phyloP scores from a whole-genome alignment of 1,140 invertebrate species.

The Drosophila ambigua region DNA sequence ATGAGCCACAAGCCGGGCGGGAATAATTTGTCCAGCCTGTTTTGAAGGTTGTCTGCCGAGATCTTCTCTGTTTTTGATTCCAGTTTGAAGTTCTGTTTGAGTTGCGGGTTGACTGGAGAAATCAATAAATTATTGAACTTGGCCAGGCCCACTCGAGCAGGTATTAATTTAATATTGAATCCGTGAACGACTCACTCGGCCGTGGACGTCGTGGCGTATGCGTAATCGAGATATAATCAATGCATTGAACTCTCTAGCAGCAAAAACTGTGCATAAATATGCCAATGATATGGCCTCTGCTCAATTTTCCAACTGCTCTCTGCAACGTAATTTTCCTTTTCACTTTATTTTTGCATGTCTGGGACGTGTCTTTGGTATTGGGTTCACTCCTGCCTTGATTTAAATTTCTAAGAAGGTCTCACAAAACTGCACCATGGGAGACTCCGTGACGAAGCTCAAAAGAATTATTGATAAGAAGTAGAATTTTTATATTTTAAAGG shows the following conservation, averaged over 20 bases:
- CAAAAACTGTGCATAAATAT: constrained; percentile 56
- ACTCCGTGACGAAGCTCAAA: no score
- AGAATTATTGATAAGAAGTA: no score
- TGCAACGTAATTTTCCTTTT: constrained; percentile 2
- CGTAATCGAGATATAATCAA: constrained; percentile 59
- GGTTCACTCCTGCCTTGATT: constrained; percentile 30
- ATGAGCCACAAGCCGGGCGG: constrained; percentile 30
- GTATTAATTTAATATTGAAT: constrained; percentile 61
- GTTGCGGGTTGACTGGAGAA: constrained; percentile 8
- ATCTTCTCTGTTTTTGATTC: constrained; percentile 39
- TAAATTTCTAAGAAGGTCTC: constrained; percentile 49
- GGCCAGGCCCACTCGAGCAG: constrained; percentile 20
- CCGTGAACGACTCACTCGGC: constrained; percentile 7
- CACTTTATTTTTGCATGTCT: constrained; percentile 56
- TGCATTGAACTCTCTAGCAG: constrained; percentile 57
- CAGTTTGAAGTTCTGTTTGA: constrained; percentile 25
- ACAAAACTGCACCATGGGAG: constrained; percentile 24
- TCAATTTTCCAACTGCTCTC: constrained; percentile 11
- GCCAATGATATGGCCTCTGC: constrained; percentile 46
- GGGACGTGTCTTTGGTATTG: constrained; percentile 39
- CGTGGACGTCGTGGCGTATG: constrained; percentile 37
- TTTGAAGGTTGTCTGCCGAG: constrained; percentile 36
- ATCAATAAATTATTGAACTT: constrained; percentile 70
- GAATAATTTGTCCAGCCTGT: constrained; percentile 31
- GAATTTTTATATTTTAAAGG: not conserved